These are phyloP conservation scores for Cheilosia pagana DNA, from an alignment of 2,888 invertebrate genomes.

Conservation along the genomic window DNA sequence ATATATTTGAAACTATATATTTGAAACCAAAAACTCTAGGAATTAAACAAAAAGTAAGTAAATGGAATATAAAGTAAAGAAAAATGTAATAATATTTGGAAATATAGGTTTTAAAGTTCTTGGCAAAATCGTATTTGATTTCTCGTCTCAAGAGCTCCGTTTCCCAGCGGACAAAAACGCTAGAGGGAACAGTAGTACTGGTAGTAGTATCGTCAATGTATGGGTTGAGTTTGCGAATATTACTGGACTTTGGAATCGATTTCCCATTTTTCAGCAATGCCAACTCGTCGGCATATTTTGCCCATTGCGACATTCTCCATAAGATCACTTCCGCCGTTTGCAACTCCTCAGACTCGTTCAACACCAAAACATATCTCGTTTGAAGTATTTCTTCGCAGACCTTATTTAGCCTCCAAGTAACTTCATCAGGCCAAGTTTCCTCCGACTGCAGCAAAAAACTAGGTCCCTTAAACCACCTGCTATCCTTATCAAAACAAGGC, in stretches of 20 bases:
- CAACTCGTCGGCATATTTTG: constrained; percentile 1
- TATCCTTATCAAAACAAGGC: constrained; percentile 15
- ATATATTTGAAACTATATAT: too few species aligned
- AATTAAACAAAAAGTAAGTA: too few species aligned
- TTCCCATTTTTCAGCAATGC: constrained; percentile 3
- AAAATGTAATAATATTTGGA: too few species aligned
- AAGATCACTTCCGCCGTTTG: constrained; percentile 4
- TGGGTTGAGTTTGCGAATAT: constrained; percentile 29
- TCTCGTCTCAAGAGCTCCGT: too few species aligned
- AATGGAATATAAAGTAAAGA: too few species aligned
- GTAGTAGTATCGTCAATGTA: constrained; percentile 40
- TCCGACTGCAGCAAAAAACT: constrained; percentile 59
- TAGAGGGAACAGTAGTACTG: too few species aligned
- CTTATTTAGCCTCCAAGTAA: constrained; percentile 9
- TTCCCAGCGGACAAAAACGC: too few species aligned
- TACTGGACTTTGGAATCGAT: constrained; percentile 17
- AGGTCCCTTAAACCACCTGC: too few species aligned
- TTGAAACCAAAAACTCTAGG: too few species aligned
- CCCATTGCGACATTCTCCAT: constrained; percentile 20
- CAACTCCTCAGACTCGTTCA: constrained; percentile 18
- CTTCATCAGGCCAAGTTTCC: constrained; percentile 29
- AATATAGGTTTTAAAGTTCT: too few species aligned
- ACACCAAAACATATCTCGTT: constrained; percentile 10
- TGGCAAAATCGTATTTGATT: too few species aligned
- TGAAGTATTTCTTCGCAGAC: constrained; percentile 47